Conservation (phyloP, 2,888 invertebrate genomes). For the Volucella inflata region DNA sequence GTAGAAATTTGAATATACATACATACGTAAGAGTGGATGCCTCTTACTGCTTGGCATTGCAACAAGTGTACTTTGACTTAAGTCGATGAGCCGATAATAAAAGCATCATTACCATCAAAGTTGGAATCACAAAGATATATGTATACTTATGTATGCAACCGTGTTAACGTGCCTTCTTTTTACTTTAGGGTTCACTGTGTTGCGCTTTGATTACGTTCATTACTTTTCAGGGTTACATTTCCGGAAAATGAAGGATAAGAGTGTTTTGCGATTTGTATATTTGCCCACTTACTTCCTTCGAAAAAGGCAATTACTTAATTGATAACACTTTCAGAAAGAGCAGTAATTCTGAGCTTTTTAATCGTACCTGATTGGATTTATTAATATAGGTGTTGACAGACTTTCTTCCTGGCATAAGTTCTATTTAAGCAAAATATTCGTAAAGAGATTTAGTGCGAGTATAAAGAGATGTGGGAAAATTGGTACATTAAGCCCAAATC, state of each 20-base stretch:
- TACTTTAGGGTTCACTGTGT: constrained; percentile 57
- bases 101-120: constrained; percentile 1
- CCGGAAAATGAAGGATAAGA: constrained; percentile 47
- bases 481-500: too few relatives aligned
- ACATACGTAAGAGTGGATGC: background rate
- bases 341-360: constrained; percentile 48
- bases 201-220: constrained; percentile 42
- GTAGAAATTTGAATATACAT: too few relatives aligned
- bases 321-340: constrained; percentile 31
- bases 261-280: constrained; percentile 27
- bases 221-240: constrained; percentile 55
- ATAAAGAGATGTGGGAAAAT: too few relatives aligned
- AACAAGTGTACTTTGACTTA: constrained; percentile 68
- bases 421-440: background rate
- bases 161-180: constrained; percentile 20
- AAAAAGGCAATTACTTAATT: constrained; percentile 65
- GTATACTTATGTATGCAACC: constrained; percentile 9
- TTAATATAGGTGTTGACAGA: background rate
- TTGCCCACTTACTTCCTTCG: constrained; percentile 19
- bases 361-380: constrained; percentile 26
- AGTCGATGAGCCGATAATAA: constrained; percentile 63
- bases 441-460: background rate
- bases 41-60: constrained; percentile 53
- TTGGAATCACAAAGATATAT: background rate
- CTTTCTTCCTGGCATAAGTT: background rate